phyloP scores from a whole-genome alignment of 2,888 invertebrate genomes.

The Agapostemon virescens region DNA sequence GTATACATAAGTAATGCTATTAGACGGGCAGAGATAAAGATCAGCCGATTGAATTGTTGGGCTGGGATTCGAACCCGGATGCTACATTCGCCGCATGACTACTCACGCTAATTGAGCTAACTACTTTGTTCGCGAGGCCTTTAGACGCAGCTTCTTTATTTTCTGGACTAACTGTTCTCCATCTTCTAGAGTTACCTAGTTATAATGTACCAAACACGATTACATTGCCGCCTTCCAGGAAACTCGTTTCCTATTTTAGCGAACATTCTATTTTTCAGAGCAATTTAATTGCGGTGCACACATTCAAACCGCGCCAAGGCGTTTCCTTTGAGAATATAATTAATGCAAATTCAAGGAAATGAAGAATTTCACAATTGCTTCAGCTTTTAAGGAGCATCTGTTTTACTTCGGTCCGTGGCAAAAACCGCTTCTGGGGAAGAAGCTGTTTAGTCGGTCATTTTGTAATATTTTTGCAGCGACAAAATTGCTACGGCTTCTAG shows the following conservation, averaged over 20 bases:
- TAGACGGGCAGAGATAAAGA: not conserved
- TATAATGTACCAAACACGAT: not conserved
- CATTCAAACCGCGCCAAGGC: not conserved
- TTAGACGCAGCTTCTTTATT: not conserved
- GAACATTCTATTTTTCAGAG: not conserved
- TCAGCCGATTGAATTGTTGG: conserved; percentile 7
- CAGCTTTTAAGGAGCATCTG: too few relatives aligned
- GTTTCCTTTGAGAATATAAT: not conserved
- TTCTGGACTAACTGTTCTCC: not conserved
- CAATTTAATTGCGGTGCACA: not conserved
- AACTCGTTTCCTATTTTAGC: not conserved
- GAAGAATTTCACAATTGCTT: not conserved
- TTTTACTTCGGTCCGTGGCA: too few relatives aligned
- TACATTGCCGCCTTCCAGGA: not conserved
- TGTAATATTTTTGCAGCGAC: too few relatives aligned
- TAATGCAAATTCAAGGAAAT: not conserved
- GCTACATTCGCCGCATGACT: conserved; percentile 3
- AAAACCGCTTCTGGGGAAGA: too few relatives aligned
- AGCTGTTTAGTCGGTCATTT: too few relatives aligned
- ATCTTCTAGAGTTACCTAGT: not conserved
- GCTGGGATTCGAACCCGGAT: conserved; percentile 19
- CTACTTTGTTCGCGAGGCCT: conserved; percentile 1
- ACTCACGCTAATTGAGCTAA: conserved; percentile 12
- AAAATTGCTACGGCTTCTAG: too few relatives aligned
- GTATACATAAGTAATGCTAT: conserved; percentile 6